Conservation (phyloP, 2,113 vertebrate species). For the Sardina pilchardus region DNA sequence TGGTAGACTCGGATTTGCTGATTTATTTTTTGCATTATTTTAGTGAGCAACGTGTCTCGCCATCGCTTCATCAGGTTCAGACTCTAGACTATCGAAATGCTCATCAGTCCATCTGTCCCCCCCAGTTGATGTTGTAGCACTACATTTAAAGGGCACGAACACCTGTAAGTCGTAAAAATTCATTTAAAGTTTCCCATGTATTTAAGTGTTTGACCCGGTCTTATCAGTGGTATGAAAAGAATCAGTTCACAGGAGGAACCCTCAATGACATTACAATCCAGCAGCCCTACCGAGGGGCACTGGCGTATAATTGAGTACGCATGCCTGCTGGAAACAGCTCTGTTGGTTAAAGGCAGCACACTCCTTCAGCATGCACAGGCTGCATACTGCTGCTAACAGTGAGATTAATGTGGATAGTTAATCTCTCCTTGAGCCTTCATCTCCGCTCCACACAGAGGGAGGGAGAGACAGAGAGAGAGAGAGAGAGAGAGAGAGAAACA, state of each 20-base stretch:
- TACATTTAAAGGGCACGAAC: not conserved
- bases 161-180: not conserved
- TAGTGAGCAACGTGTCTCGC: too few relatives aligned
- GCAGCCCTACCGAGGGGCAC: not conserved
- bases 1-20: too few relatives aligned
- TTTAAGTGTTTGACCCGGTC: not conserved
- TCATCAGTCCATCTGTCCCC: not conserved
- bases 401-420: conserved; percentile 9
- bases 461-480: not conserved
- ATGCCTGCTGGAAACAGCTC: not conserved
- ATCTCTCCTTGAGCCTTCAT: conserved; percentile 1
- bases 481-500: not conserved
- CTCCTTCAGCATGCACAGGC: not conserved
- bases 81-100: not conserved
- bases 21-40: too few relatives aligned
- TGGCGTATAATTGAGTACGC: not conserved
- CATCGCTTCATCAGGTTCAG: too few relatives aligned
- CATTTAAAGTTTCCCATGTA: not conserved
- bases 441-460: not conserved
- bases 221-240: not conserved
- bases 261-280: not conserved
- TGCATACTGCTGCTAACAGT: not conserved
- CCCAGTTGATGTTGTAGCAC: not conserved
- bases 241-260: not conserved
- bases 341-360: conserved; percentile 6